These are phyloP conservation scores for Xenopus borealis DNA, from an alignment of 2,113 vertebrate species.

Conservation along the genomic window DNA sequence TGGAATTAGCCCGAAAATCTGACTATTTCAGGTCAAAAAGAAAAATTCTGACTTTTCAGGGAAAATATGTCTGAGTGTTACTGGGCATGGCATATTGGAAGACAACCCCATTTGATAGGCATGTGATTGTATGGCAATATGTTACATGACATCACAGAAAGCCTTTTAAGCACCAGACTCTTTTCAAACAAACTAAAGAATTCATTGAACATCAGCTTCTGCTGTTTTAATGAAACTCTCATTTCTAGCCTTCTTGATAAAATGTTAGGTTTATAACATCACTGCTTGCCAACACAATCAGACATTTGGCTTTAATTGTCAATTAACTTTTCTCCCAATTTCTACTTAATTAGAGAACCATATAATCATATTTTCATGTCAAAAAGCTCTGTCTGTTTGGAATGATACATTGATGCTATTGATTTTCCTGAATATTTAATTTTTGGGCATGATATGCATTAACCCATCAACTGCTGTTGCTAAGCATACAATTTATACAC, in stretches of 20 bases:
- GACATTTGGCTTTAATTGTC: constrained; percentile 58
- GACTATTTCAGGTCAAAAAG: too few species aligned
- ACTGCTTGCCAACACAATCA: constrained; percentile 49
- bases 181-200: too few species aligned
- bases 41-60: too few species aligned
- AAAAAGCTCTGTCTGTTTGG: constrained; percentile 1
- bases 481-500: not conserved
- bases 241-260: constrained; percentile 49
- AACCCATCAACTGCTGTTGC: not conserved
- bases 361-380: constrained; percentile 7
- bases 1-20: too few species aligned
- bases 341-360: constrained; percentile 11
- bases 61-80: too few species aligned
- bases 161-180: too few species aligned
- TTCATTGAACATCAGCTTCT: not conserved
- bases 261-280: constrained; percentile 53
- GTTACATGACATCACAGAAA: too few species aligned
- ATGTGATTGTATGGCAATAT: too few species aligned
- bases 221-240: constrained; percentile 25
- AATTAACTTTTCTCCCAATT: constrained; percentile 59
- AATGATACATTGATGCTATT: constrained; percentile 6
- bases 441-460: not conserved
- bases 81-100: too few species aligned
- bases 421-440: not conserved
- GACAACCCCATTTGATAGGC: too few species aligned